A percentile compares a stretch with the other conserved stretches of the same genome.
phyloP scores from a whole-genome alignment of 2,888 invertebrate species.

The Smittia sp. region DNA sequence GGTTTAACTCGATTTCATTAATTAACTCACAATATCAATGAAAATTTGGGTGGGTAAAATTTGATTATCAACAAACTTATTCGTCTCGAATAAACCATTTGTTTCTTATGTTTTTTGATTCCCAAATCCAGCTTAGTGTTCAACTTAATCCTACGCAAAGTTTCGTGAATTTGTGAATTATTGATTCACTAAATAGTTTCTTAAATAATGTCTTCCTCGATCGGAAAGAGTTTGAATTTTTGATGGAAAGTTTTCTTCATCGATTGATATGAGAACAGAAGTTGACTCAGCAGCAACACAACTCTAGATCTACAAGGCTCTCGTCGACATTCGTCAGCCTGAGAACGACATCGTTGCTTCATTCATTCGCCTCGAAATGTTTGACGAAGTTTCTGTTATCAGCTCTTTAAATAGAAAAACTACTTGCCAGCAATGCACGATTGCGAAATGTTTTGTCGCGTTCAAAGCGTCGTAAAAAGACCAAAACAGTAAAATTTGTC shows the following conservation, averaged over 20 bases:
- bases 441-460: not conserved
- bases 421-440: not conserved
- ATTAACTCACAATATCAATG: constrained; percentile 12
- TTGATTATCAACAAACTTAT: not conserved
- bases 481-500: not conserved
- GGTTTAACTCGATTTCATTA: not conserved
- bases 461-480: not conserved
- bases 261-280: no score
- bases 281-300: no score
- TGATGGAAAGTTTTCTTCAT: not conserved
- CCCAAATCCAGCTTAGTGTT: constrained; percentile 16
- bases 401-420: not conserved
- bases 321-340: no score
- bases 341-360: no score
- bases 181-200: not conserved
- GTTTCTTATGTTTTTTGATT: not conserved
- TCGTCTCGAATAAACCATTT: not conserved
- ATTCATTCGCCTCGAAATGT: no score
- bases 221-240: not conserved
- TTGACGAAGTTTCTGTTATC: not conserved
- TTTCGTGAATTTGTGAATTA: not conserved
- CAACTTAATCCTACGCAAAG: not conserved
- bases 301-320: no score
- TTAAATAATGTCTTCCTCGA: not conserved
- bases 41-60: not conserved